These are phyloP conservation scores for Cabera pusaria DNA, from an alignment of 2,888 invertebrate species.

Conservation along the genomic window DNA sequence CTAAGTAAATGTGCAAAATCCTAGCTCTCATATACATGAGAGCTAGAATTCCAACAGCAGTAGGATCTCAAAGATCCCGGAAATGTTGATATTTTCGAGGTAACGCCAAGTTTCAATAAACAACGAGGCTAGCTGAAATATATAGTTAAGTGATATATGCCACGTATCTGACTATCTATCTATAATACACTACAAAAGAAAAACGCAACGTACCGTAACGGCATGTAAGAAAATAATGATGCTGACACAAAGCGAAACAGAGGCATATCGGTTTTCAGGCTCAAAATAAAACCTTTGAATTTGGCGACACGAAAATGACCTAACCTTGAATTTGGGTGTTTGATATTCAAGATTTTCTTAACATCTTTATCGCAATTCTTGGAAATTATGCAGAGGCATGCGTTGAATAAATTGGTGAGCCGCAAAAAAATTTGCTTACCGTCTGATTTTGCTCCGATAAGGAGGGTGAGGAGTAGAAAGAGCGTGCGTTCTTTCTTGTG, in stretches of 20 bases:
- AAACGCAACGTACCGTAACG: no score
- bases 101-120: no score
- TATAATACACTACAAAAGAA: no score
- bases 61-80: no score
- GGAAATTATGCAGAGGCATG: slow-evolving; percentile 44
- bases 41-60: no score
- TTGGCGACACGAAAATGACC: slow-evolving; percentile 4
- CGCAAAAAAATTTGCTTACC: slow-evolving; percentile 65
- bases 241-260: slow-evolving; percentile 9
- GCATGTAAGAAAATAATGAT: slow-evolving; percentile 12
- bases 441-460: slow-evolving; percentile 54
- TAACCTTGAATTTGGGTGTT: slow-evolving; percentile 9
- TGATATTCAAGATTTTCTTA: slow-evolving; percentile 18
- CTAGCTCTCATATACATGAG: no score
- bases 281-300: slow-evolving; percentile 14
- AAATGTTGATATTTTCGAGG: no score
- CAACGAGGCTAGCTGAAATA: no score
- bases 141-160: no score
- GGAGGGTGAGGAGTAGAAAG: slow-evolving; percentile 65
- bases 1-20: no score
- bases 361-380: slow-evolving; percentile 17
- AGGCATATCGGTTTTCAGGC: slow-evolving; percentile 15
- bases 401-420: slow-evolving; percentile 41
- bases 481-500: slow-evolving; percentile 54
- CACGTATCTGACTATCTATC: no score